Conservation (phyloP, 2,888 invertebrate genomes). For the Colletes collaris region DNA sequence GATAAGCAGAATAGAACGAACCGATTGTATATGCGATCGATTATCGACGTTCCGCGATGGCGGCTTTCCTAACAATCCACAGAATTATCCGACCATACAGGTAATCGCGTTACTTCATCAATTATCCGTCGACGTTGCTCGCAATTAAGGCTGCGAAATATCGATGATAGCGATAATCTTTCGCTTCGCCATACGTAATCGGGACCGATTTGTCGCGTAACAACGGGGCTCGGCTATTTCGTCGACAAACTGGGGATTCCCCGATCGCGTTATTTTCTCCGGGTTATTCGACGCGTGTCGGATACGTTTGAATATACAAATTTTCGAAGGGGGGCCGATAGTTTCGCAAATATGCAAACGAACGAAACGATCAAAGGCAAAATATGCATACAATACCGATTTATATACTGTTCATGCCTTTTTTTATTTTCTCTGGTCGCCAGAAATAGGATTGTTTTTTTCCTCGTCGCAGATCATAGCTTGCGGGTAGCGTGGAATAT, state of each 20-base stretch:
- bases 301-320: constrained; percentile 50
- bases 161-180: constrained; percentile 52
- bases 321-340: constrained; percentile 36
- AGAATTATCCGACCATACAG: constrained; percentile 64
- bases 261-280: constrained; percentile 40
- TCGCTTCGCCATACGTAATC: constrained; percentile 43
- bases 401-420: constrained; percentile 40
- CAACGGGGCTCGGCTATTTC: constrained; percentile 23
- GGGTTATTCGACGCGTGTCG: constrained; percentile 42
- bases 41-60: constrained; percentile 53
- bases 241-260: constrained; percentile 3
- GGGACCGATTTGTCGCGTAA: constrained; percentile 40
- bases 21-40: constrained; percentile 56
- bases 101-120: constrained; percentile 74
- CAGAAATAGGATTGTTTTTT: constrained; percentile 19
- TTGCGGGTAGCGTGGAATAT: not conserved
- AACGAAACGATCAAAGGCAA: constrained; percentile 53
- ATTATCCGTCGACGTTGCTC: constrained; percentile 70
- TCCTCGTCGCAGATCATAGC: not conserved
- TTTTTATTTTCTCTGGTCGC: constrained; percentile 28
- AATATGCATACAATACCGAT: constrained; percentile 55
- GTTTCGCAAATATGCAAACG: constrained; percentile 50
- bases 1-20: constrained; percentile 24
- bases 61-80: constrained; percentile 69
- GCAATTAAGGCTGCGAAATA: constrained; percentile 70